Base-by-base conservation (phyloP, 2,888 invertebrate genomes). In the Tholera decimalis region DNA sequence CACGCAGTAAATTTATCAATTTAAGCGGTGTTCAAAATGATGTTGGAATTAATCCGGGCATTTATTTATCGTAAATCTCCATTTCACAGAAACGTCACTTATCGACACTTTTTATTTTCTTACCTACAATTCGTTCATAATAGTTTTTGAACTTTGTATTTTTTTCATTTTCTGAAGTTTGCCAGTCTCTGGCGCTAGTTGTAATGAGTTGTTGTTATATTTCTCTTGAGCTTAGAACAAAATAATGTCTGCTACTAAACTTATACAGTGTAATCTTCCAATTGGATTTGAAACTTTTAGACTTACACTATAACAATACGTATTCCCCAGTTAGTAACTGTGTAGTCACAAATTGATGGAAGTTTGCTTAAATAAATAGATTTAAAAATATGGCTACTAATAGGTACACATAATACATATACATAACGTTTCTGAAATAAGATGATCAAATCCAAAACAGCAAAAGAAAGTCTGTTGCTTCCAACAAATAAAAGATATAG, bases 1-100 rank as follows among this genome's bases (percentile, higher is more conserved):
- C 68, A 71, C 30, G 63, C 68, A 68, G 59, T 81, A 76, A 67
- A 69, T 80, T 71, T 65, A 82, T 71, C 49, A 62, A 71, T 73
- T 76, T 54, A 54, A 69, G 70, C 63, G 64, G 56, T 53, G 55
- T 70, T 53, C 50, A 50, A 59, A 63, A 60, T 59, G 41, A 71
- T 50, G 46, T 63, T 43, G 41, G 39, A 50, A 59, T 69, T 58
- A 63, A 55, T 66, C 44, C 37, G 1, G 33, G 50, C 53, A 33
- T 72, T 66, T 58, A 77, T 66, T 66, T 67, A 66, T 59, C n/a
- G 43, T 64, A 55, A 69, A 63, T 58, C 50, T 47, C 1, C 11
- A 57, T 65, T 50, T 37, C 46, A 44, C 50, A 56, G 43, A 39
- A 68, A 53, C 56, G 66, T 77, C 60, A 72, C 53, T 53, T 59